These are phyloP conservation scores for Ophion slaviceki DNA, from an alignment of 2,888 invertebrate genomes.

Conservation along the genomic window DNA sequence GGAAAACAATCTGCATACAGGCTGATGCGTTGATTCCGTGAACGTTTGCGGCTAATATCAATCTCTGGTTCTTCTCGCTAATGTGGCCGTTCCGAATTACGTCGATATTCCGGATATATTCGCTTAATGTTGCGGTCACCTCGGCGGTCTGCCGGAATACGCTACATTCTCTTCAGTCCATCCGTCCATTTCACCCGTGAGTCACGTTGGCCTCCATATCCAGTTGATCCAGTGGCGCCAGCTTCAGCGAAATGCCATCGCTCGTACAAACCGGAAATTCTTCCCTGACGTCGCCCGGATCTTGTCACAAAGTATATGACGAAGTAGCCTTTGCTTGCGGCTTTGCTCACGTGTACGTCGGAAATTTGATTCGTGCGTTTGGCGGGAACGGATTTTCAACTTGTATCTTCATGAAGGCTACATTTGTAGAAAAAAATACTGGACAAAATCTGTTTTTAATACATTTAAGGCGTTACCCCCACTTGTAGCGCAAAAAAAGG, in stretches of 20 bases:
- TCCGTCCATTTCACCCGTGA: conserved; percentile 26
- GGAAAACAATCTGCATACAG: conserved; percentile 37
- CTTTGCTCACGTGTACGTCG: not conserved
- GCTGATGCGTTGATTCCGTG: conserved; percentile 15
- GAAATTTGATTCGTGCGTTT: not conserved
- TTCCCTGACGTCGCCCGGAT: conserved; percentile 38
- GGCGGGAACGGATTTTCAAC: not conserved
- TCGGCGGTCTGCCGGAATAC: conserved; percentile 33
- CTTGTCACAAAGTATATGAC: conserved; percentile 12
- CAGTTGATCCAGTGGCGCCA: not conserved
- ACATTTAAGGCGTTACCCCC: too few species aligned
- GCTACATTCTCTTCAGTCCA: conserved; percentile 14
- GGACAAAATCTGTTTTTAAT: too few species aligned
- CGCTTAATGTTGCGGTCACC: conserved; percentile 38
- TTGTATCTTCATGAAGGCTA: not conserved
- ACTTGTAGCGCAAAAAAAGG: too few species aligned
- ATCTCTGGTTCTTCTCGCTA: conserved; percentile 28
- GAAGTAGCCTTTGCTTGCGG: not conserved
- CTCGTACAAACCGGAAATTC: conserved; percentile 60
- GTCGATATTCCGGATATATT: conserved; percentile 30
- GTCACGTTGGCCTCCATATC: conserved; percentile 47
- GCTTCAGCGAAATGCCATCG: conserved; percentile 17
- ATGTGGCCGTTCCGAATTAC: conserved; percentile 35
- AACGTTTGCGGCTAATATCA: conserved; percentile 33
- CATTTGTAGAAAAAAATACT: too few species aligned